Base-by-base conservation (phyloP, 2,888 invertebrate species). In the Macaria notata region DNA sequence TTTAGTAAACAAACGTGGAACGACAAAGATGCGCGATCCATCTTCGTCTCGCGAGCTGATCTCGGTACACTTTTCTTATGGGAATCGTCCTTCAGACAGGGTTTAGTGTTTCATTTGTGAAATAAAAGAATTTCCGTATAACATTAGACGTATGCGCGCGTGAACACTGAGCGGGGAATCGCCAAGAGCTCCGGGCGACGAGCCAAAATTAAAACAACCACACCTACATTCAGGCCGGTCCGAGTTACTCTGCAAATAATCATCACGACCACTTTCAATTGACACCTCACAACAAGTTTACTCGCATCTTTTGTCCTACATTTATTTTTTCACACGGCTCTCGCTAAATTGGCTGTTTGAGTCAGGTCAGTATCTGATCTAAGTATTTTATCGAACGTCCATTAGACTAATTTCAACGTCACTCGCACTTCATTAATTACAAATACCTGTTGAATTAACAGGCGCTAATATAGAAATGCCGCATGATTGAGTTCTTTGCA, bases 121-220 rank as follows among this genome's bases (percentile, higher is more conserved):
- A 59, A 53, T 56, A 48, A 49, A 71, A 72, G 66, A 75, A 72
- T 75, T 78, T 83, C 76, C 69, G 68, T 70, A 72, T 77, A 80
- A 76, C 75, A 68, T 71, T 68, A 70, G 75, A 72, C 73, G 76
- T 78, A 78, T 78, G 71, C 64, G 73, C 78, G 78, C 77, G 70
- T 69, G 69, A 69, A 72, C 72, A 86, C 84, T 82, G 82, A 74
- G 72, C 74, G 5, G 70, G 71, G 65, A 76, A 78, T 72, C 79
- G 83, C 80, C 78, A 76, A 81, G 72, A 79, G 69, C 71, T 74
- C 82, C 83, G 87, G 91, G 91, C 91, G 79, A 59, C 56, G 86
- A 74, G 88, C 91, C 90, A 91, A 89, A 84, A 79, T 82, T 86
- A 85, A 84, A 86, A 81, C 87, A 79, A 78, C 80, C 76, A 82